phyloP scores from a whole-genome alignment of 2,797 vertebrate species.

The Sebastes glaucus region DNA sequence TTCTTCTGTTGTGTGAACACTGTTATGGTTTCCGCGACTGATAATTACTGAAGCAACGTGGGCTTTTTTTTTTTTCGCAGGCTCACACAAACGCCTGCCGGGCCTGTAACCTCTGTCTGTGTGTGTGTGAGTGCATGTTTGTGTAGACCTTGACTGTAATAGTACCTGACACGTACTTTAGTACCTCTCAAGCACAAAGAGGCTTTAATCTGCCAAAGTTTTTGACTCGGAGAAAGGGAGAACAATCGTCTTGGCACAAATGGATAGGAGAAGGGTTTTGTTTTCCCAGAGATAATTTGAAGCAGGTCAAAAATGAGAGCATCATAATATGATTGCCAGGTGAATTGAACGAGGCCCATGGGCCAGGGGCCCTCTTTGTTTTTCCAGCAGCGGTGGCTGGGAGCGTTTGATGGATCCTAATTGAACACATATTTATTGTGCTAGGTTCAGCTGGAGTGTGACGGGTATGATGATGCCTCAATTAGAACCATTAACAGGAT shows the following conservation, averaged over 20 bases:
- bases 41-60: constrained; percentile 78
- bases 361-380: constrained; percentile 67
- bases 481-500: constrained; percentile 79
- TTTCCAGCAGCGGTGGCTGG: constrained; percentile 68
- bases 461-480: constrained; percentile 73
- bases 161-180: constrained; percentile 76
- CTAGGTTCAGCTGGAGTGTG: constrained; percentile 75
- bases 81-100: constrained; percentile 56
- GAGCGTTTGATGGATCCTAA: constrained; percentile 73
- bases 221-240: constrained; percentile 49
- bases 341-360: constrained; percentile 68
- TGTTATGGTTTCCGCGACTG: constrained; percentile 78
- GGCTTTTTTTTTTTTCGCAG: constrained; percentile 44
- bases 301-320: constrained; percentile 71
- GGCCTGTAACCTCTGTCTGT: constrained; percentile 49
- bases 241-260: constrained; percentile 68
- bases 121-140: constrained; percentile 33
- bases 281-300: constrained; percentile 78
- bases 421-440: constrained; percentile 79
- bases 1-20: constrained; percentile 78
- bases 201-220: constrained; percentile 75
- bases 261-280: constrained; percentile 58
- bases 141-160: constrained; percentile 73
- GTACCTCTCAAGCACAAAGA: constrained; percentile 73
- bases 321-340: constrained; percentile 73